Conservation (phyloP, 2,888 invertebrate genomes). For the Oscheius sp. region DNA sequence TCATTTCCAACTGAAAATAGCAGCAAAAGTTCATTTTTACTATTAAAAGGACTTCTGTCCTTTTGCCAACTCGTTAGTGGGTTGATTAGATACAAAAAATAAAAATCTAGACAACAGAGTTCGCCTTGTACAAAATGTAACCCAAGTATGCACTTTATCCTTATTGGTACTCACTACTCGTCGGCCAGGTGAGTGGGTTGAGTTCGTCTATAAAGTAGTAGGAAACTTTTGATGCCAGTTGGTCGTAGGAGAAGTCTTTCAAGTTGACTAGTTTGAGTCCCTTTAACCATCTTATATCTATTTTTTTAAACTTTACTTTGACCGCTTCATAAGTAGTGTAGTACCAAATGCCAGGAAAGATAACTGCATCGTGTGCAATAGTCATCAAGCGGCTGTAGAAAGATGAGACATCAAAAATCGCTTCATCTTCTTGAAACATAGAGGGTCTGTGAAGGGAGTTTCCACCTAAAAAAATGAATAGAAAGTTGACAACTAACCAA, state of each 20-base stretch:
- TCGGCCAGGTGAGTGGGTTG: conserved; percentile 34
- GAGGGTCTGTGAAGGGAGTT: conserved; percentile 18
- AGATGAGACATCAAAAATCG: background rate
- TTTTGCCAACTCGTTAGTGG: too few relatives aligned
- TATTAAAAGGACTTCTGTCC: background rate
- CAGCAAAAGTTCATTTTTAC: background rate
- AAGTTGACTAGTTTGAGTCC: conserved; percentile 20
- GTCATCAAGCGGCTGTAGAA: conserved; percentile 9
- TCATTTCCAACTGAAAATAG: conserved; percentile 29
- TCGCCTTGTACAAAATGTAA: too few relatives aligned
- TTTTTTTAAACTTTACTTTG: too few relatives aligned
- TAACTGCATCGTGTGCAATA: background rate
- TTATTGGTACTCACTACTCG: conserved; percentile 11
- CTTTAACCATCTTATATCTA: too few relatives aligned
- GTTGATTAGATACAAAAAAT: too few relatives aligned
- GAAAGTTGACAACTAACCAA: background rate
- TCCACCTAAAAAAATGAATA: background rate
- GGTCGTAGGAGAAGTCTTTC: conserved; percentile 16
- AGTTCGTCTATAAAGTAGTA: conserved; percentile 33
- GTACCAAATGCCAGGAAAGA: conserved; percentile 18
- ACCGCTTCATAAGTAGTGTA: background rate
- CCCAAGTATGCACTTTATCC: background rate
- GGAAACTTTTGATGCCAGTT: conserved; percentile 24
- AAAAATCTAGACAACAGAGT: too few relatives aligned
- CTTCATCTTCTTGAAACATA: background rate